Conservation (phyloP, 2,888 invertebrate species). For the Seladonia tumulorum region DNA sequence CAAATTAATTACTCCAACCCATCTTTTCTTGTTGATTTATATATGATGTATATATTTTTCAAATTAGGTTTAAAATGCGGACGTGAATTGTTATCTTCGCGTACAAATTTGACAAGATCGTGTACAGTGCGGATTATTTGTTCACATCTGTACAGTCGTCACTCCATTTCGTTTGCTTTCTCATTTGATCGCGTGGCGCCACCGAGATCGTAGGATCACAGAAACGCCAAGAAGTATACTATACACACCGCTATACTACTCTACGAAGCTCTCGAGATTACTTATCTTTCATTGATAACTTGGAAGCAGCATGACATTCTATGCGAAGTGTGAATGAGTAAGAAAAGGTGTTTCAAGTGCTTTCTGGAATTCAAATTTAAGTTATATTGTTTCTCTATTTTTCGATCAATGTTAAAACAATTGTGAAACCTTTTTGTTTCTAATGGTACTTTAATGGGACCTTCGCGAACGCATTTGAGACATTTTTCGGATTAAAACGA, state of each 20-base stretch:
- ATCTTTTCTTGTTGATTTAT: too few species aligned
- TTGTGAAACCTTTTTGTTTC: too few species aligned
- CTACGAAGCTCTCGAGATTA: neutral
- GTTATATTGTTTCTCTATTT: too few species aligned
- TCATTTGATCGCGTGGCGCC: slow-evolving; percentile 72
- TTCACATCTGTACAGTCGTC: neutral
- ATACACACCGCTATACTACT: neutral
- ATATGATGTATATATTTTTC: too few species aligned
- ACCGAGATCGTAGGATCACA: slow-evolving; percentile 61
- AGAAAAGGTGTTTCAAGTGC: too few species aligned
- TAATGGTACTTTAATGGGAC: too few species aligned
- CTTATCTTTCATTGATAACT: neutral
- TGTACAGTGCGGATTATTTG: neutral
- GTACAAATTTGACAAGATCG: neutral
- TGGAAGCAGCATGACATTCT: too few species aligned
- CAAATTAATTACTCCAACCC: neutral
- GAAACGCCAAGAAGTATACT: slow-evolving; percentile 55
- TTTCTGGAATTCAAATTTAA: too few species aligned
- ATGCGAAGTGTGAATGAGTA: too few species aligned
- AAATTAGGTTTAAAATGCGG: neutral
- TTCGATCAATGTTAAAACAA: too few species aligned
- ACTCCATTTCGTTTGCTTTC: slow-evolving; percentile 66
- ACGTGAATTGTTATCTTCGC: neutral
- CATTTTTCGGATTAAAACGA: neutral
- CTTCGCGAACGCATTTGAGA: neutral